Base-by-base conservation (phyloP, 2,888 invertebrate species). In the Phlogophora meticulosa region DNA sequence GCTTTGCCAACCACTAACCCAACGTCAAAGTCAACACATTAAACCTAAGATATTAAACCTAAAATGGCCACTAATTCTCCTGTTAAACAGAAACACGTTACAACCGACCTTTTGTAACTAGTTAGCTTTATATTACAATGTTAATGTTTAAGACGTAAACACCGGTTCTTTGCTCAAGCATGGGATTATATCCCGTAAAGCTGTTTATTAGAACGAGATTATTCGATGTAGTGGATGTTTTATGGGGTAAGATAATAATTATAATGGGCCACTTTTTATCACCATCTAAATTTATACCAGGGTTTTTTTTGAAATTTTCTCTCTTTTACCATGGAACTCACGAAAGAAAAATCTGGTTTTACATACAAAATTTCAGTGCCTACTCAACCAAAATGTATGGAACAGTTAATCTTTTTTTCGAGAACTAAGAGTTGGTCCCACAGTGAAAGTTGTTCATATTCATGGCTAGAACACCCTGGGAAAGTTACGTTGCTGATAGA, bases 121-220 rank as follows among this genome's bases (percentile, higher is more conserved):
- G 46, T 60, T 46, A 58, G 51, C 75, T 82, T 82, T 84, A 85
- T 83, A 76, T 63, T 69, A 53, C 42, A 58, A 60, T 79, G 79
- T 77, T 84, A 84, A 84, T 84, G 71, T 36, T 13, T 24, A 55
- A 74, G 65, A 80, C 24, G 51, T 75, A 77, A 76, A 66, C 55
- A 43, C 20, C 13, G 28, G 43, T 28, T 71, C 36, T 77, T 53
- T 66, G 48, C 60, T 36, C 42, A 10, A 62, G 36, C 62, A 56
- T 40, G 56, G 32, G 43, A 32, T 72, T 42, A 28, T 57, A 56
- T 34, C 4, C 38, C 43, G n/a, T 4, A 34, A 20, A 52, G n/a
- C 28, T 52, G 51, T 56, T 52, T 38, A 24, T 48, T 10, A 13
- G 22, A 36, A 15, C 13, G 22, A 7, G 36, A n/a, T 52, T n/a